Percentiles rank a stretch among this genome's conserved stretches.
phyloP scores from a whole-genome alignment of 2,797 vertebrate species.

The Manis javanica region DNA sequence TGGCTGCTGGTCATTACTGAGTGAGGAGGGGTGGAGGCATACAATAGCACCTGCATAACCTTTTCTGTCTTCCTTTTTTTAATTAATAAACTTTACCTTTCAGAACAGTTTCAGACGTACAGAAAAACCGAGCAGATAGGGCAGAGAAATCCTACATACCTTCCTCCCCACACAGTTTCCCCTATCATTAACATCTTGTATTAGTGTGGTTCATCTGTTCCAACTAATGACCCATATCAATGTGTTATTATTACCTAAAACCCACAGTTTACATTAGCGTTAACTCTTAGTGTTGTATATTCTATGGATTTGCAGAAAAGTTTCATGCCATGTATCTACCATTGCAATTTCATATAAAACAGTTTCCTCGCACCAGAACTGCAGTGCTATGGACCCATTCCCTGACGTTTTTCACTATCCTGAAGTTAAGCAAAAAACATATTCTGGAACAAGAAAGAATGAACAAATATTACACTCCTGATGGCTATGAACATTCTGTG shows the following conservation, averaged over 20 bases:
- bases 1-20: not conserved
- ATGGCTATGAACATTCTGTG: not conserved
- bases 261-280: not conserved
- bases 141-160: not conserved
- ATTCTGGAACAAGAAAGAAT: not conserved
- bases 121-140: not conserved
- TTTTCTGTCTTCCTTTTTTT: not conserved
- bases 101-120: not conserved
- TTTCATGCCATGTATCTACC: not conserved
- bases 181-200: not conserved
- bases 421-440: not conserved
- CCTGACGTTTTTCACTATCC: not conserved
- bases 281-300: not conserved
- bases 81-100: not conserved
- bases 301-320: not conserved
- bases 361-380: not conserved
- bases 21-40: accelerated
- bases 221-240: not conserved
- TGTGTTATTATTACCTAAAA: not conserved
- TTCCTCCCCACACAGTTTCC: no score
- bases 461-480: not conserved
- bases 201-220: not conserved
- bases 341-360: not conserved
- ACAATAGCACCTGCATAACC: not conserved
- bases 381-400: not conserved